A percentile compares a stretch with the other conserved stretches of the same genome.
These are phyloP conservation scores for Crambe crambe DNA, from an alignment of 37 sponge, comb jelly and placozoan genomes.

Conservation along the genomic window DNA sequence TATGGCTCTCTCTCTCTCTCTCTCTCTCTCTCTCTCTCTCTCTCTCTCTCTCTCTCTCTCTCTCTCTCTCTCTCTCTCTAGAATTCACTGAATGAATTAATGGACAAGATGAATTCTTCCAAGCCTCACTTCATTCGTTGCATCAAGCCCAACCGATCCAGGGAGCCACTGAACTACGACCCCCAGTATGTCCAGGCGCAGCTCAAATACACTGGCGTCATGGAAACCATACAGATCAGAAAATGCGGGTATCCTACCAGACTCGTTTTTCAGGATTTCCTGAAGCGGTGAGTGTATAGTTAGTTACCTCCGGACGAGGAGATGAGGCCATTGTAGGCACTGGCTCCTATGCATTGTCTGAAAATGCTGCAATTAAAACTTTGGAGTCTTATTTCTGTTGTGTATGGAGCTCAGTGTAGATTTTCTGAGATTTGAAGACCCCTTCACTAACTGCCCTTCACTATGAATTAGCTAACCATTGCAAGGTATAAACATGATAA, in stretches of 20 bases:
- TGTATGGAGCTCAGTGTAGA: too few species aligned
- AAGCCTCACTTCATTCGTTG: conserved; percentile 86
- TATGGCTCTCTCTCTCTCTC: neutral
- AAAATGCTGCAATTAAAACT: too few species aligned
- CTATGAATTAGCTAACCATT: too few species aligned
- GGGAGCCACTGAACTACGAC: conserved; percentile 37
- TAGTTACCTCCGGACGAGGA: too few species aligned
- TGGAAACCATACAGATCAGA: conserved; percentile 83
- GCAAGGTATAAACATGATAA: too few species aligned
- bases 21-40: neutral
- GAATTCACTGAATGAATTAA: conserved; percentile 77
- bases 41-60: conserved; percentile 12
- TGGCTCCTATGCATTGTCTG: too few species aligned
- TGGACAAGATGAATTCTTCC: conserved; percentile 78
- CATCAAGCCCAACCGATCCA: conserved; percentile 76
- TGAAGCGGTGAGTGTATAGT: conserved; percentile 32
- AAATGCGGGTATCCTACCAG: conserved; percentile 75
- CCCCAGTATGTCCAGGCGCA: conserved; percentile 57
- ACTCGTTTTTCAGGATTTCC: conserved; percentile 67
- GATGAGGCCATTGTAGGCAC: too few species aligned
- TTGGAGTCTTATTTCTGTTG: too few species aligned
- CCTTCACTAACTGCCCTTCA: too few species aligned
- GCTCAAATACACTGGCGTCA: conserved; percentile 73
- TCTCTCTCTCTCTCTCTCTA: conserved; percentile 4
- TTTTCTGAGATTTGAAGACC: too few species aligned